A percentile compares a stretch with the other conserved stretches of the same genome.
These are phyloP conservation scores for Thymelicus lineola DNA, from an alignment of 2,888 invertebrate species.

Conservation along the genomic window DNA sequence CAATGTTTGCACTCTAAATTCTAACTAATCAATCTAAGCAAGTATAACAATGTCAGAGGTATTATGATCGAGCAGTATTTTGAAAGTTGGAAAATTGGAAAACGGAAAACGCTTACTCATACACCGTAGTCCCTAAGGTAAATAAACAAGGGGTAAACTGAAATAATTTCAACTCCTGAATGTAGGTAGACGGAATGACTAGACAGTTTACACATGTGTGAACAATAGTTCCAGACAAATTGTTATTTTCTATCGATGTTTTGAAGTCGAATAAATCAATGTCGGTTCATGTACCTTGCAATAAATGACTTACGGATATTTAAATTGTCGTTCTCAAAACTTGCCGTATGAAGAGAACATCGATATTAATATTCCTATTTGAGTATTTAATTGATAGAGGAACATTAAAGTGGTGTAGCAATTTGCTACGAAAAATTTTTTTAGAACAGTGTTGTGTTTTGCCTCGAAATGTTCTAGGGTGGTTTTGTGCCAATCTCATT, in stretches of 20 bases:
- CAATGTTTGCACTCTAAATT: not conserved
- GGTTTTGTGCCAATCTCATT: no score
- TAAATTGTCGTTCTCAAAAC: not conserved
- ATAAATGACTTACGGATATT: not conserved
- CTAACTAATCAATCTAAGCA: not conserved
- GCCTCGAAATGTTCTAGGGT: no score
- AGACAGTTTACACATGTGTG: slow-evolving; percentile 59
- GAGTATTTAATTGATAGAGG: no score
- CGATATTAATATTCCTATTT: no score
- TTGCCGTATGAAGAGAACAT: no score
- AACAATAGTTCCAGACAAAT: slow-evolving; percentile 61
- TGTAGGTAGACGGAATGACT: slow-evolving; percentile 67
- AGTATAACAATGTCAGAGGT: slow-evolving; percentile 7
- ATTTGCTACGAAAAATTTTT: no score
- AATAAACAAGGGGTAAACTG: slow-evolving; percentile 76
- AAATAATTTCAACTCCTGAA: slow-evolving; percentile 78
- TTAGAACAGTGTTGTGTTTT: no score
- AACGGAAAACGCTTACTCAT: slow-evolving; percentile 63
- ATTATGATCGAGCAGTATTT: slow-evolving; percentile 13
- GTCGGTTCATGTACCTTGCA: slow-evolving; percentile 13
- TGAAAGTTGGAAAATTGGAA: slow-evolving; percentile 41
- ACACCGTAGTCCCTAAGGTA: slow-evolving; percentile 62
- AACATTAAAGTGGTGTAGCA: no score
- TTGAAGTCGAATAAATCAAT: slow-evolving; percentile 27
- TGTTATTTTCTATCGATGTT: slow-evolving; percentile 43